Evolutionary conservation across 2,113 vertebrate species (phyloP).

Genomic region (Aix galericulata): DNA sequence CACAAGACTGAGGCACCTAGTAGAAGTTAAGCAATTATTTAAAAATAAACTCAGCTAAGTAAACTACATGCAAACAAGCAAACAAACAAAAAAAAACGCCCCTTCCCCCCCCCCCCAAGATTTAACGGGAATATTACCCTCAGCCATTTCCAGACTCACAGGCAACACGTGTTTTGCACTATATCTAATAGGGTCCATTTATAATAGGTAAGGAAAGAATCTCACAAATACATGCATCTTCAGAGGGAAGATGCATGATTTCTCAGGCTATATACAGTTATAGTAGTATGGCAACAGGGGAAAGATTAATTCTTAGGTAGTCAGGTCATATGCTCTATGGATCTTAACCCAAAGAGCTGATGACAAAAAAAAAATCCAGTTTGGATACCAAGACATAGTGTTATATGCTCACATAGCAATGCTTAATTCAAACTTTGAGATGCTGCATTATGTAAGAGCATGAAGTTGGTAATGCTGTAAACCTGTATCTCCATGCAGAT

Average conservation of each 20-base stretch:
- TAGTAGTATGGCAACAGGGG: background rate
- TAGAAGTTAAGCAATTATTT: background rate
- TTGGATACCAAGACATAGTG: background rate
- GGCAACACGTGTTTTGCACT: background rate
- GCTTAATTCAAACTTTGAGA: background rate
- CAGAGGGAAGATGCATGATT: background rate
- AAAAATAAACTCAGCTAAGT: background rate
- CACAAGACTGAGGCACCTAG: background rate
- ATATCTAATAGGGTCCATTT: background rate
- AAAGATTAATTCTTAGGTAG: background rate
- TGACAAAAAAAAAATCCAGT: background rate
- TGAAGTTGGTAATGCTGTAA: background rate
- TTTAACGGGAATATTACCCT: background rate
- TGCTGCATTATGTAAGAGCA: background rate
- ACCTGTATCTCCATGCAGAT: background rate
- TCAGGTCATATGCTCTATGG: background rate
- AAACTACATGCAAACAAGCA: background rate
- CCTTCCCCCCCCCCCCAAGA: background rate
- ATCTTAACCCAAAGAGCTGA: background rate
- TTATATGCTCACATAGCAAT: background rate
- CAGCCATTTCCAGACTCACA: background rate
- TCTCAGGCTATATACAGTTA: background rate
- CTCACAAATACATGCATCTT: background rate
- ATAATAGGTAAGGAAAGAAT: background rate
- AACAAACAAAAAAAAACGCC: too few relatives aligned